Base-by-base conservation (phyloP, 2,113 vertebrate species). In the Todiramphus saurophagus region DNA sequence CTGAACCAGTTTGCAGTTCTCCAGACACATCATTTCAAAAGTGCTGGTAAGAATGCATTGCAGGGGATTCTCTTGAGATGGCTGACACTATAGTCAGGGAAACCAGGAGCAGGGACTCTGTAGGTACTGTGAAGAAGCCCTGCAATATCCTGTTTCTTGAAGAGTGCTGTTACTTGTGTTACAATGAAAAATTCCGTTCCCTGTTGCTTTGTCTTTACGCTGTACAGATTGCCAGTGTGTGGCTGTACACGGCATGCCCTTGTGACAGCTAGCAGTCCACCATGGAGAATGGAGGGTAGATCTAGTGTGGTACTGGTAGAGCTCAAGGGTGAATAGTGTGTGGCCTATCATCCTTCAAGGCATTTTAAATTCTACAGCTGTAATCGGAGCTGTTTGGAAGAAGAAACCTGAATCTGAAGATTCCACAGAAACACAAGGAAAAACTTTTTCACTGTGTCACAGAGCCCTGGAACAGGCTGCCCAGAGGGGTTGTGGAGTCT, bases 1-100 rank as follows among this genome's bases (percentile, higher is more conserved):
- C 87, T 79, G 94, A 89, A 76, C 37, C 78, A 48, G 70, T 51
- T 33, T 89, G 90, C 81, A 79, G 83, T 16, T 91, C 96, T 93
- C 74, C 80, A 75, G 81, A 68, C 69, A 64, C 69, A 20, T 69
- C n/a, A n/a, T 84, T 92, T 80, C 83, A 84, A 77, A 85, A 48
- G 87, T 55, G 58, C 87, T 62, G 66, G 41, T 60, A 18, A n/a
- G 80, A 82, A 86, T 31, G 43, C 11, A 1, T 41, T 51, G 70
- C 75, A 70, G 72, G 48, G 74, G 74, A 48, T 58, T 66, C 83
- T 89, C 85, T 9, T 20, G 89, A 74, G 87, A 20, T 39, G 63
- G 28, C 92, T 73, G 89, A 59, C 44, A 12, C 56, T 35, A 12
- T 5, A 43, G 21, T 21, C 78, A 60, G 27, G 79, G 73, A 43